Percentiles rank a stretch among this genome's conserved stretches.
These are phyloP conservation scores for Polydrusus pterygomalis DNA, from an alignment of 2,888 invertebrate genomes.

Conservation along the genomic window DNA sequence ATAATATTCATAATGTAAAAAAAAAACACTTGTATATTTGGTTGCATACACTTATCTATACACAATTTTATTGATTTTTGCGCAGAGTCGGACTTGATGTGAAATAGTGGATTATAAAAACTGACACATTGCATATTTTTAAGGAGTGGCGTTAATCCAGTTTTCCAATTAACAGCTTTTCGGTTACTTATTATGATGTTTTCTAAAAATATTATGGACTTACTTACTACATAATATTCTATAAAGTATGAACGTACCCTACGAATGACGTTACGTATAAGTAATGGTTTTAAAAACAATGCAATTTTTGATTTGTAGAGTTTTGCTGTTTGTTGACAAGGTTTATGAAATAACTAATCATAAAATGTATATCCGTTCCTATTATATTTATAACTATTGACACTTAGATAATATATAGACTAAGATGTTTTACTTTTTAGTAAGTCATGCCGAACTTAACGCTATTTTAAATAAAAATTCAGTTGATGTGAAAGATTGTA, in stretches of 20 bases:
- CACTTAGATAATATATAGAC: too few species aligned
- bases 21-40: not conserved
- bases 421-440: constrained; percentile 74
- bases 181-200: not conserved
- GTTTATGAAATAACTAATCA: too few species aligned
- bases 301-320: too few species aligned
- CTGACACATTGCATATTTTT: constrained; percentile 2
- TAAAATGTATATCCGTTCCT: too few species aligned
- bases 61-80: constrained; percentile 16
- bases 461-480: constrained; percentile 95
- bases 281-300: too few species aligned
- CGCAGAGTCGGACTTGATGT: constrained; percentile 16
- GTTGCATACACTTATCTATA: constrained; percentile 8
- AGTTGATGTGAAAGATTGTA: constrained; percentile 84
- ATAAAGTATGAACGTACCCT: too few species aligned
- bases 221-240: too few species aligned
- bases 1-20: too few species aligned
- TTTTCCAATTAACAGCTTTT: not conserved
- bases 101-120: not conserved
- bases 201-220: too few species aligned
- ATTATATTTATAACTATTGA: too few species aligned
- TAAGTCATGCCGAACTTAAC: constrained; percentile 98
- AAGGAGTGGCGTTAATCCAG: constrained; percentile 20
- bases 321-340: too few species aligned
- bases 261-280: too few species aligned